Evolutionary conservation across 2,113 vertebrate species (phyloP), one percentile per base, ranked within the genome.

Genomic region (Labeo rohita): DNA sequence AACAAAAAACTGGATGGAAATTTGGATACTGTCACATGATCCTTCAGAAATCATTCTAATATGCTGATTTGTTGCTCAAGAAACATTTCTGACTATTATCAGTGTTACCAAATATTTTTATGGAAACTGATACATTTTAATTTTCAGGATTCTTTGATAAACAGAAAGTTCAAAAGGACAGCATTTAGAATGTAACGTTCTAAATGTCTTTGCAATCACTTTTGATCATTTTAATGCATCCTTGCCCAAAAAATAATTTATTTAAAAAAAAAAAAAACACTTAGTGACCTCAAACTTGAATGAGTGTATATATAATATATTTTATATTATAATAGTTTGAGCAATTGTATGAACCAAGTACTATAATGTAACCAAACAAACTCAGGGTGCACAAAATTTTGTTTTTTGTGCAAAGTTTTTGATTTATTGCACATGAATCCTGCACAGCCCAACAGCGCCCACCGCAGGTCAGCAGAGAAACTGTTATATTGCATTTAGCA

Each of bases 401-500:
- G 39, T 0, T 39, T 39, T 28, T 39, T 18, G 66, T 13, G 23
- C 10, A 28, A 13, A 15, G 47, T 50, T 72, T 43, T 49, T 12
- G 1, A 13, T 28, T 52, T 63, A 39, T 21, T 16, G 15, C 59
- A 76, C 9, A 39, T 13, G 61, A 79, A 43, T 45, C 23, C n/a
- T 63, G 23, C 65, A 21, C 72, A 21, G 70, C 54, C 63, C 56
- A 52, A 49, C 45, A 74, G 50, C 52, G 21, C 83, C 63, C 76
- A 50, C 75, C 23, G 6, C 80, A 78, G 84, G 66, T 84, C 36
- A 76, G 39, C 80, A 87, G 61, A 87, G 86, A 92, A 87, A 84
- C 78, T 90, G 74, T 91, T 91, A 77, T 84, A 79, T 90, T 91
- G 75, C 87, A 78, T 90, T 75, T 86, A 91, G 91, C 83, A 88